phyloP scores from a whole-genome alignment of 2,797 vertebrate genomes.

The Cossypha niveicapilla region DNA sequence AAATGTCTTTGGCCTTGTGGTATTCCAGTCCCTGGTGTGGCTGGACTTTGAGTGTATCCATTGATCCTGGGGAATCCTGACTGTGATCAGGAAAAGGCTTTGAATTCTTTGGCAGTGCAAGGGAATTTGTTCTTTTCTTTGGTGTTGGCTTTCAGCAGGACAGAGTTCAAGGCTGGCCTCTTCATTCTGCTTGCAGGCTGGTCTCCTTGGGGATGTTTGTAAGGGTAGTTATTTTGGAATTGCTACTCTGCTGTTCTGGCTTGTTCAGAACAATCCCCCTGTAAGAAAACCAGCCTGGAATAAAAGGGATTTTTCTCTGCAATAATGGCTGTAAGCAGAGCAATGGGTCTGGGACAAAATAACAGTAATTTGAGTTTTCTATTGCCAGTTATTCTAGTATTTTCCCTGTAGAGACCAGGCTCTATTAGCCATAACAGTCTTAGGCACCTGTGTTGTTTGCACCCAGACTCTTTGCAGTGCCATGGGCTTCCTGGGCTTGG shows the following conservation, averaged over 20 bases:
- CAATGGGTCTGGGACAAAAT: constrained; percentile 28
- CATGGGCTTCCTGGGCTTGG: fast-evolving
- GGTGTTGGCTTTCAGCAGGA: constrained; percentile 31
- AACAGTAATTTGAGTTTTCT: constrained; percentile 34
- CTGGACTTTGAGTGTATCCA: constrained; percentile 11
- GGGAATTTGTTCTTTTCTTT: constrained; percentile 41
- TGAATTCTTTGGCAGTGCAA: constrained; percentile 7
- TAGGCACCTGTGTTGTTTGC: neutral
- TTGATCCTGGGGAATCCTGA: constrained; percentile 38
- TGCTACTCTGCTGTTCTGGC: constrained; percentile 38
- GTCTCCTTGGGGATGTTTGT: constrained; percentile 40
- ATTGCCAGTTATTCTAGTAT: constrained; percentile 11
- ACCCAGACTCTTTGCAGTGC: neutral
- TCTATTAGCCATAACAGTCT: neutral
- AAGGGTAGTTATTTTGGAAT: constrained; percentile 54
- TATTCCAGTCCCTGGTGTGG: neutral
- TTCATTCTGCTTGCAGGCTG: constrained; percentile 19
- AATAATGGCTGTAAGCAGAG: neutral
- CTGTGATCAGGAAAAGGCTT: constrained; percentile 49
- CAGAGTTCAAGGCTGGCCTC: constrained; percentile 44
- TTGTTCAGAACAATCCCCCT: neutral
- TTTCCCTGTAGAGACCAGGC: neutral
- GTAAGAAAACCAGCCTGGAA: constrained; percentile 18
- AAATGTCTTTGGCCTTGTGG: neutral
- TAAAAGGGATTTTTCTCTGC: constrained; percentile 2